phyloP scores from a whole-genome alignment of 2,113 vertebrate genomes.

The Sturnira hondurensis region DNA sequence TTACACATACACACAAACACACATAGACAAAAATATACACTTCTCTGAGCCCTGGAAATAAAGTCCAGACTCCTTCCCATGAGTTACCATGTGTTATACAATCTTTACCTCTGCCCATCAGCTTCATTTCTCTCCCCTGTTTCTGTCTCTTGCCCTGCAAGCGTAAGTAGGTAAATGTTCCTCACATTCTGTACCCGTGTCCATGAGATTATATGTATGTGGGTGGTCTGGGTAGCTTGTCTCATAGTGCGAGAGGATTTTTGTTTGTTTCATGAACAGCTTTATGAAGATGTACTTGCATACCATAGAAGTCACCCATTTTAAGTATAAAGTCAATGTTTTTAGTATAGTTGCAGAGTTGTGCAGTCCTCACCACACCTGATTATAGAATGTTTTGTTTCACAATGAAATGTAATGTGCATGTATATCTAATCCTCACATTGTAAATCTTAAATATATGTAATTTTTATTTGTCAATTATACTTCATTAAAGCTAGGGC shows the following conservation, averaged over 20 bases:
- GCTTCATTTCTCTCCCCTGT: no score
- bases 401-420: neutral
- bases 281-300: neutral
- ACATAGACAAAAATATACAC: neutral
- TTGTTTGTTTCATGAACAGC: neutral
- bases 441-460: neutral
- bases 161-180: neutral
- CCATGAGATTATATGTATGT: neutral
- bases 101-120: neutral
- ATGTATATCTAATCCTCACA: neutral
- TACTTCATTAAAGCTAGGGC: neutral
- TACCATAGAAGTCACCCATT: neutral
- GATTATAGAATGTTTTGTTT: neutral
- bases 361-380: neutral
- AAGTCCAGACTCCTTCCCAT: neutral
- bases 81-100: fast-evolving
- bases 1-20: neutral
- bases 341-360: neutral
- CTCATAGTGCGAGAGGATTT: neutral
- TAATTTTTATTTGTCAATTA: neutral
- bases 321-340: neutral
- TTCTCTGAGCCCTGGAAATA: neutral
- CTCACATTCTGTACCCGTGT: neutral
- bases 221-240: neutral
- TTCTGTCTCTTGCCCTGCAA: neutral